A percentile compares a stretch with the other conserved stretches of the same genome.
These are phyloP conservation scores for Falco biarmicus DNA, from an alignment of 2,797 vertebrate genomes.

Conservation along the genomic window DNA sequence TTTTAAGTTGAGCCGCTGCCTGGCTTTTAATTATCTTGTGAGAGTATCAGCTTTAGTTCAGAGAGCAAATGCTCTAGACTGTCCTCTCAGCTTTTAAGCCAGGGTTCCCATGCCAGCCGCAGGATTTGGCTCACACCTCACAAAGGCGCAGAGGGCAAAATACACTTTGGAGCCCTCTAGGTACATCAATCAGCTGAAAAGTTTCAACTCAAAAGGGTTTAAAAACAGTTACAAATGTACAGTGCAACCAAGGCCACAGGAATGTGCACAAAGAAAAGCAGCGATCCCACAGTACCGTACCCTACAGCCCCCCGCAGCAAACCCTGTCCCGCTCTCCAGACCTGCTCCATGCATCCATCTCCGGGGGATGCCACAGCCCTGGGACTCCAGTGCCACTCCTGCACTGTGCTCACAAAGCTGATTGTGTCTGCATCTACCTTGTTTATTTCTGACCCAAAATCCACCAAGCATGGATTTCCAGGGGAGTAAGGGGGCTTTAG, in stretches of 20 bases:
- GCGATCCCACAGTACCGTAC: rapidly evolving
- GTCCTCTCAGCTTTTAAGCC: neutral
- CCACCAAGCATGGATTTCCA: neutral
- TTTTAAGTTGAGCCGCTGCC: neutral
- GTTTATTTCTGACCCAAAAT: neutral
- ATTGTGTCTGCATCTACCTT: neutral
- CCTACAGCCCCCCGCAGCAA: neutral
- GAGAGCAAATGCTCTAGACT: neutral
- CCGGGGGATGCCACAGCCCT: neutral
- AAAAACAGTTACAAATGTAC: neutral
- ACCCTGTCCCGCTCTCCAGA: rapidly evolving
- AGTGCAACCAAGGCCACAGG: neutral
- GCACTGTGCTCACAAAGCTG: rapidly evolving
- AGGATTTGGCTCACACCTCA: neutral
- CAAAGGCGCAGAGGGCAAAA: neutral
- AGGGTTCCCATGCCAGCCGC: neutral
- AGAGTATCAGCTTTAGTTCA: neutral
- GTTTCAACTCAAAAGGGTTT: neutral
- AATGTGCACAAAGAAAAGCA: neutral
- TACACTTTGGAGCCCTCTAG: neutral
- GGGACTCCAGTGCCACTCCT: neutral
- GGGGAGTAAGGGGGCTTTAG: neutral
- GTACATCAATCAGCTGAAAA: neutral
- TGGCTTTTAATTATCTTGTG: neutral
- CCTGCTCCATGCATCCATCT: neutral